Conservation (phyloP, 2,113 vertebrate genomes). For the Mobula birostris region DNA sequence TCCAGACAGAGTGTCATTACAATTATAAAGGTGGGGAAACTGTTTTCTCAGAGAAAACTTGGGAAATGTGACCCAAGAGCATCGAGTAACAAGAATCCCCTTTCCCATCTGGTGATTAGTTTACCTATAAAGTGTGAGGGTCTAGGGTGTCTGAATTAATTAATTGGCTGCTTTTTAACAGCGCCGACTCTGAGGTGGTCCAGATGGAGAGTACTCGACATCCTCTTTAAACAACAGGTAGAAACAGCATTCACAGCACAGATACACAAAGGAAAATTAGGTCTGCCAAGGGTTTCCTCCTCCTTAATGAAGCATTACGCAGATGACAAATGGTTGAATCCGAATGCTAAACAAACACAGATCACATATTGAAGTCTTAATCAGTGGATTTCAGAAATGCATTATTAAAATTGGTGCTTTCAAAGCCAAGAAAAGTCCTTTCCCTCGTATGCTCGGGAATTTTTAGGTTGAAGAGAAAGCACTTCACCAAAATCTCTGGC, state of each 20-base stretch:
- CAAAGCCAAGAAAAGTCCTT: background rate
- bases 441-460: background rate
- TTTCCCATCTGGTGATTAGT: constrained; percentile 28
- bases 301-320: constrained; percentile 7
- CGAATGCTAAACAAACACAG: constrained; percentile 11
- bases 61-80: constrained; percentile 16
- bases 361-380: background rate
- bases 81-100: constrained; percentile 1
- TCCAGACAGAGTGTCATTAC: background rate
- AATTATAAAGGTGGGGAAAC: constrained; percentile 24
- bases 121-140: constrained; percentile 7
- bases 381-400: background rate
- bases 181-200: constrained; percentile 30
- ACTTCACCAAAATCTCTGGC: background rate
- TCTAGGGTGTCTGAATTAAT: constrained; percentile 29
- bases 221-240: constrained; percentile 19
- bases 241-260: constrained; percentile 3
- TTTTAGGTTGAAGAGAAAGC: background rate
- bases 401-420: background rate
- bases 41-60: constrained; percentile 2
- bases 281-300: constrained; percentile 6
- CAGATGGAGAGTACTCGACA: constrained; percentile 20
- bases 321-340: constrained; percentile 14
- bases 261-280: constrained; percentile 7
- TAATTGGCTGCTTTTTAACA: constrained; percentile 26